Percentiles rank a stretch among this genome's conserved stretches.
Conservation (phyloP, 2,113 vertebrate species). For the Anoplopoma fimbria region DNA sequence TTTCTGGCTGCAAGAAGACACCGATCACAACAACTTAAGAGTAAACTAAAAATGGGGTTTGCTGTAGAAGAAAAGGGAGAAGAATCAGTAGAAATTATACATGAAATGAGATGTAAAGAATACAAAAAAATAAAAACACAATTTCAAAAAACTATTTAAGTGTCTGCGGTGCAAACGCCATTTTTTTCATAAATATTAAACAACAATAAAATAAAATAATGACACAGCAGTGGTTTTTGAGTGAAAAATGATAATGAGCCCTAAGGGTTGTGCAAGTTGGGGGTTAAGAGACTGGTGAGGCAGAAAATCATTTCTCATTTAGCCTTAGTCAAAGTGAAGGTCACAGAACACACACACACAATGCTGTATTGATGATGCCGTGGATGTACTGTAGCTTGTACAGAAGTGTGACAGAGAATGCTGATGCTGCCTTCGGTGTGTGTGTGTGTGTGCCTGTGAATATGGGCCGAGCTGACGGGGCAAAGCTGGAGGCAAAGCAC, state of each 20-base stretch:
- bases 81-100: too few species aligned
- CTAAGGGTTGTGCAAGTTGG: conserved; percentile 18
- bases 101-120: not conserved
- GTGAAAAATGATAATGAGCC: conserved; percentile 18
- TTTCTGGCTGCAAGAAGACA: not conserved
- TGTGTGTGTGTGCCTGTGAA: conserved; percentile 6
- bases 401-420: conserved; percentile 54
- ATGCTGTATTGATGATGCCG: conserved; percentile 25
- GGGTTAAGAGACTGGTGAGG: conserved; percentile 61
- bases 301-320: conserved; percentile 71
- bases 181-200: not conserved
- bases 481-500: conserved; percentile 40
- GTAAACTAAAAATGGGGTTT: not conserved
- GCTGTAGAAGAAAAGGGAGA: not conserved
- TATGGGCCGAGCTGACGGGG: conserved; percentile 42
- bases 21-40: not conserved
- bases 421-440: conserved; percentile 50
- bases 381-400: conserved; percentile 33
- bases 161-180: not conserved
- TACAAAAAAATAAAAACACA: not conserved
- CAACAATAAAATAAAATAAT: not conserved
- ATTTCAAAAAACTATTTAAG: not conserved
- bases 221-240: not conserved
- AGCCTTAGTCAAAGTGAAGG: conserved; percentile 63
- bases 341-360: conserved; percentile 43